phyloP scores from a whole-genome alignment of 2,888 invertebrate genomes.

The Desoria tigrina region DNA sequence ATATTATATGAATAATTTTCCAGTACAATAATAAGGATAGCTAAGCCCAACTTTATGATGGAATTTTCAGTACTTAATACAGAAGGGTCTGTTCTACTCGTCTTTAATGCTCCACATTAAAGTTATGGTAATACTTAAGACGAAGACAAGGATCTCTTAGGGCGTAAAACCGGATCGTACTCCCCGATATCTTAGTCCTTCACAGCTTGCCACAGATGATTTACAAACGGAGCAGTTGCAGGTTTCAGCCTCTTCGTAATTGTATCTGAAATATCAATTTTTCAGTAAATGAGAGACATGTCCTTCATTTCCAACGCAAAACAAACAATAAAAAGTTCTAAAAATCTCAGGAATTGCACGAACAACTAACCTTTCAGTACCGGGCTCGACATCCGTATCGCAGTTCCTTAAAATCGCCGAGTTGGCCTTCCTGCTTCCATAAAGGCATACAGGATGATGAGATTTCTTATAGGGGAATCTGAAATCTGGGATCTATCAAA shows the following conservation, averaged over 20 bases:
- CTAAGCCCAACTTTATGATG: too few species aligned
- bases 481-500: constrained; percentile 72
- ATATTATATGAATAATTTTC: too few species aligned
- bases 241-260: constrained; percentile 74
- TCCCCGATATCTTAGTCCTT: constrained; percentile 64
- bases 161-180: constrained; percentile 55
- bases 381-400: constrained; percentile 70
- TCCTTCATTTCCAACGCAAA: neutral
- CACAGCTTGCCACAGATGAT: constrained; percentile 71
- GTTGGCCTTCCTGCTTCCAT: constrained; percentile 68
- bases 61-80: too few species aligned
- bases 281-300: too few species aligned
- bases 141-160: neutral
- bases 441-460: constrained; percentile 81
- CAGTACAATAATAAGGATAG: too few species aligned
- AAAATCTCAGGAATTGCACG: neutral
- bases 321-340: too few species aligned
- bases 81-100: too few species aligned
- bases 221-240: constrained; percentile 75
- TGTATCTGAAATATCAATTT: constrained; percentile 59
- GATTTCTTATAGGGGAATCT: constrained; percentile 84
- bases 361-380: constrained; percentile 62
- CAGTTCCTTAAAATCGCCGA: constrained; percentile 71
- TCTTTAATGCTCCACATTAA: neutral
- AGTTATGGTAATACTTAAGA: neutral